Conservation (phyloP, 2,113 vertebrate genomes). For the Dermatemys mawii region DNA sequence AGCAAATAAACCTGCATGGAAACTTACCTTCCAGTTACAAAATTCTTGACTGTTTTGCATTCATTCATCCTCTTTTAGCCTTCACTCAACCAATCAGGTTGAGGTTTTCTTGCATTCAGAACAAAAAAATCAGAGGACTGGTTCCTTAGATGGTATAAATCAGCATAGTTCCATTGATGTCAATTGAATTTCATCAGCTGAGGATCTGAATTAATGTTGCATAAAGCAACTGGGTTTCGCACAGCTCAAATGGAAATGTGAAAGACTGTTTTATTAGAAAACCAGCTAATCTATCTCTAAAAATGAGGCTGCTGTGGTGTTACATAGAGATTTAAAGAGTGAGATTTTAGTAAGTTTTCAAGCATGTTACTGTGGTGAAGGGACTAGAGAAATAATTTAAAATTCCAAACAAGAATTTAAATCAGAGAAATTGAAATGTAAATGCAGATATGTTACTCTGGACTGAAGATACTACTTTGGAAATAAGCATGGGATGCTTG, state of each 20-base stretch:
- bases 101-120: neutral
- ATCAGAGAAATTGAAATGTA: neutral
- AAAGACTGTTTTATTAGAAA: neutral
- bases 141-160: neutral
- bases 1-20: neutral
- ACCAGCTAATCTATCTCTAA: neutral
- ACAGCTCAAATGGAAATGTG: neutral
- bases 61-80: neutral
- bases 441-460: neutral
- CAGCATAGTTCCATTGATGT: neutral
- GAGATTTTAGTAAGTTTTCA: neutral
- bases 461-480: neutral
- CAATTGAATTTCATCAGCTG: neutral
- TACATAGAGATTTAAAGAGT: neutral
- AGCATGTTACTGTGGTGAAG: neutral
- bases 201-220: neutral
- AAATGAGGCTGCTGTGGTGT: neutral
- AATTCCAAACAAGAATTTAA: fast-evolving
- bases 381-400: neutral
- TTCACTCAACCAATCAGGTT: neutral
- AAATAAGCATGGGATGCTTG: neutral
- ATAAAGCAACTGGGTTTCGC: neutral
- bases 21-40: neutral
- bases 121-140: neutral
- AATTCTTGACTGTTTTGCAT: neutral